Evolutionary conservation across 2,113 vertebrate species (phyloP), one percentile per base, ranked within the genome.

Genomic region (Trematomus loennbergii): DNA sequence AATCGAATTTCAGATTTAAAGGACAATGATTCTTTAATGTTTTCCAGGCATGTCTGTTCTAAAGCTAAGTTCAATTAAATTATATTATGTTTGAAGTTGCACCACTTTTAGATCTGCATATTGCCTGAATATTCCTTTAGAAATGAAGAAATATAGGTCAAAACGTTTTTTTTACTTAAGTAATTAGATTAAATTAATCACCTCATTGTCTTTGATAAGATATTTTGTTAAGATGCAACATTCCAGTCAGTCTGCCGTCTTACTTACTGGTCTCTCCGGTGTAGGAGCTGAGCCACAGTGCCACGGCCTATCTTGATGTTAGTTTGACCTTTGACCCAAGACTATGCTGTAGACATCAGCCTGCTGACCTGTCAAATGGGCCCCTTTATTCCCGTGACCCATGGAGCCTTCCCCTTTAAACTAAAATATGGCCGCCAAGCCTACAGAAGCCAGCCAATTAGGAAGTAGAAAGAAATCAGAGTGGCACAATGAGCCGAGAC

Each of bases 341-440:
- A 93, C 91, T 91, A 93, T 78, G 88, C 91, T 90, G 89, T 83
- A 52, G 55, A 90, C 84, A 89, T 94, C 75, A 91, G 94, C 82
- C 9, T 60, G 71, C 86, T 87, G 96, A 96, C 95, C 97, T 96
- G 96, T 92, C 96, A 96, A 96, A 96, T 89, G 85, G 91, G 93
- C 86, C 95, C 95, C 96, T 97, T 96, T 95, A 96, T 97, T 86
- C 73, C 79, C 83, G 95, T 96, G 96, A 97, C 96, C 94, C 90
- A 0, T 49, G 68, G 91, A 96, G 95, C 95, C 92, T 95, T 96
- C 91, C 78, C 94, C 94, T 94, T 92, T 94, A 95, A 94, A 91
- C 93, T 97, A 95, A 97, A 97, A 97, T 96, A 97, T 94, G 95
- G 94, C 93, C n/a, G 90, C 92, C 88, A 79, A 91, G 88, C 90